Evolutionary conservation across 2,888 invertebrate species (phyloP), one percentile per base, ranked within the genome.

Genomic region (Eristalis intricaria): DNA sequence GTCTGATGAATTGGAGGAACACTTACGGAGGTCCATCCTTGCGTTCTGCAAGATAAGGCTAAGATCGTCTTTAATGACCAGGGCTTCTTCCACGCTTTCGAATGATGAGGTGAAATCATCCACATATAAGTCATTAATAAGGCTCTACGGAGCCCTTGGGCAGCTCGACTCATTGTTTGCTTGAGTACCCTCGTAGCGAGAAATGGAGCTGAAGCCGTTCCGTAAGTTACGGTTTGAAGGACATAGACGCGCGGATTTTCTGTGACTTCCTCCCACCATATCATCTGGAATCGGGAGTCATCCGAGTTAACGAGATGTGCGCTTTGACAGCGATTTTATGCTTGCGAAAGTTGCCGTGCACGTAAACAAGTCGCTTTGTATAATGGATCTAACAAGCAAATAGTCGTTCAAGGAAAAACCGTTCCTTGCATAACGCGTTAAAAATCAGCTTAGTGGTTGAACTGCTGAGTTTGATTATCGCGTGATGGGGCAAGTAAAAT

Each of bases 21-120:
- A 64, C 23, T 66, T 70, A 4, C 75, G 75, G 19, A 82, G 70
- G 29, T 82, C 65, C 60, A 82, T 75, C 26, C 69, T 69, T 19
- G 40, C 61, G 22, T 60, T 32, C 3, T 23, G 58, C 13, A 79
- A 4, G 15, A 73, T 79, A 22, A 22, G 64, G n/a, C 58, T 40
- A 22, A 78, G 35, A 50, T 78, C 56, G 4, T 71, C 22, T 65
- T 71, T 65, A 13, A 78, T 32, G 15, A 8, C 23, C 8, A 35
- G 1, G 11, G 71, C 71, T 10, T 63, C 61, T 8, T 61, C 23
- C 2, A 58, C 38, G 19, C 35, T 7, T 1, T 69, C 35, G 43
- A 63, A 63, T 11, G 50, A 19, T 0, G 43, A n/a, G 29, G 50
- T 73, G 5, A 38, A 38, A 15, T 73, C 43, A 32, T 73, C 66